Evolutionary conservation across 2,888 invertebrate genomes (phyloP), one percentile per base, ranked within the genome.

Genomic region (Lithophane leautieri): DNA sequence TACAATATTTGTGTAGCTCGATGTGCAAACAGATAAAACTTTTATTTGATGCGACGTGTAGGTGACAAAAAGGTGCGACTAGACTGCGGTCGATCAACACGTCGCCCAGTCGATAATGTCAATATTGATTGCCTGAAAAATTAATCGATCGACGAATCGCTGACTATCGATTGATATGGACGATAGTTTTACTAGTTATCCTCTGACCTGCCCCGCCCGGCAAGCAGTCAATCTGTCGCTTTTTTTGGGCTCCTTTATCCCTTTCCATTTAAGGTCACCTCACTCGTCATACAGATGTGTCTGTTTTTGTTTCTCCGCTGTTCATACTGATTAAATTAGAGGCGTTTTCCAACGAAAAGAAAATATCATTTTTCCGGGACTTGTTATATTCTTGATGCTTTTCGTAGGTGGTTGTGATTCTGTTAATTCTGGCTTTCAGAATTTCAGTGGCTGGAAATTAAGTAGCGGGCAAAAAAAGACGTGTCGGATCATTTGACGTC

Each of bases 21-120:
- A 75, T 71, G 76, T 80, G 84, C 85, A 86, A 85, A 87, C 81
- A 85, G 76, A 72, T 84, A 87, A 81, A 78, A 78, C 69, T 82
- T 82, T 88, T 87, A 87, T 83, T 82, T 77, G 65, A 65, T 61
- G 74, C 67, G 67, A 78, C 70, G 77, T 73, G 70, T 83, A 73
- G 81, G 58, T 65, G 79, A 67, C 25, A 28, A 65, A 52, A 79
- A 72, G 77, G 56, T 44, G 73, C 14, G 14, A 22, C 22, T 63
- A 72, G 28, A 77, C 16, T 34, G 63, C 22, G 4, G 1, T 16
- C 0, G 19, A 47, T 25, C 47, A 19, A 50, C 47, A 19, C 47
- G 6, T 50, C 47, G 19, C 22, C 50, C 9, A 8, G 50, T 8
- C 22, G 50, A 50, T 22, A 50, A 19, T 9, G 50, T 50, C 19